Percentiles rank a stretch among this genome's conserved stretches.
phyloP scores from a whole-genome alignment of 1,140 invertebrate genomes.

The Caerostris darwini region DNA sequence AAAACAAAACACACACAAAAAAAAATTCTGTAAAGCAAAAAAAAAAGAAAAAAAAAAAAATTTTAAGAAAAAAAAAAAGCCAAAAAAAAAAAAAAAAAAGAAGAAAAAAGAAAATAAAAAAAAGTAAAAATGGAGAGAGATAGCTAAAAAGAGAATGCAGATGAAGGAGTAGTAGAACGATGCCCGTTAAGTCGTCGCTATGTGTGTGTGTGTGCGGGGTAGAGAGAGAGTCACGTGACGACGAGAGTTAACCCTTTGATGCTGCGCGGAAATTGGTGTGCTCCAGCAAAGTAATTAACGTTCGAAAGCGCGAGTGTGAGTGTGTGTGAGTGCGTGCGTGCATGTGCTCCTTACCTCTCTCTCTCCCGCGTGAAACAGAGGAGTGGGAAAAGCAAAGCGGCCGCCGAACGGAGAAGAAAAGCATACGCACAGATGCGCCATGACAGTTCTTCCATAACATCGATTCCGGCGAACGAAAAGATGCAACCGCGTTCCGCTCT shows the following conservation, averaged over 20 bases:
- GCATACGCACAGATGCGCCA: slow-evolving; percentile 74
- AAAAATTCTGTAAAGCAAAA: not conserved
- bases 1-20: not conserved
- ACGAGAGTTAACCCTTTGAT: slow-evolving; percentile 78
- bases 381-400: slow-evolving; percentile 51
- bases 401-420: slow-evolving; percentile 50
- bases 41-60: slow-evolving; percentile 10
- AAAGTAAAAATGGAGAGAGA: not conserved
- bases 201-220: slow-evolving; percentile 52
- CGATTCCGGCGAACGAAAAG: slow-evolving; percentile 49
- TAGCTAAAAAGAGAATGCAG: slow-evolving; percentile 44
- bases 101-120: slow-evolving; percentile 44
- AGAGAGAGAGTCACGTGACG: slow-evolving; percentile 67
- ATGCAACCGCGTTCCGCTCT: slow-evolving; percentile 75
- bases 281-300: slow-evolving; percentile 78
- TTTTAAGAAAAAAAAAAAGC: not conserved
- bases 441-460: slow-evolving; percentile 65
- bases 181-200: slow-evolving; percentile 61
- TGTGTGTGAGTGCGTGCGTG: slow-evolving; percentile 61
- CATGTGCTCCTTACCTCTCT: slow-evolving; percentile 53
- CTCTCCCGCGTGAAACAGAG: slow-evolving; percentile 32
- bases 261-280: slow-evolving; percentile 78
- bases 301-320: slow-evolving; percentile 75
- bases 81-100: slow-evolving; percentile 43
- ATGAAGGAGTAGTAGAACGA: slow-evolving; percentile 50